These are phyloP conservation scores for Portunus trituberculatus DNA, from an alignment of 1,140 invertebrate species.

Conservation along the genomic window DNA sequence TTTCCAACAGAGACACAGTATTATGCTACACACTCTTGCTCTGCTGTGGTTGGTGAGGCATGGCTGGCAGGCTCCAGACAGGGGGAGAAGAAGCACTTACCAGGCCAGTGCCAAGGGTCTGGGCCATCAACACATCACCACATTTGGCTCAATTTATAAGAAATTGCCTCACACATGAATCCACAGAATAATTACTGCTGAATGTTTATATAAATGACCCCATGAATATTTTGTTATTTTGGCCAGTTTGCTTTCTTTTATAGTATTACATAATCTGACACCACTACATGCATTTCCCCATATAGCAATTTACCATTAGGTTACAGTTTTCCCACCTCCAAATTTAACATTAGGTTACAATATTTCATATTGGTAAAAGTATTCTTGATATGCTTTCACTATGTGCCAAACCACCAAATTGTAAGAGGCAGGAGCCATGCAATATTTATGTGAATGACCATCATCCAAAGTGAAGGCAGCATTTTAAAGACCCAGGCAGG, in stretches of 20 bases:
- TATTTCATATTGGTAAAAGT: not conserved
- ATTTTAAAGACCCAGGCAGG: not conserved
- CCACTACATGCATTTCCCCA: not conserved
- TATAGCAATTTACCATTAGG: not conserved
- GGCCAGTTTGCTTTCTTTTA: not conserved
- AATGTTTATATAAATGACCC: not conserved
- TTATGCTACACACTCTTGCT: slow-evolving; percentile 67
- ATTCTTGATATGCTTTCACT: slow-evolving; percentile 8
- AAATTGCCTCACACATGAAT: not conserved
- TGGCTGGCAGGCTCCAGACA: no score
- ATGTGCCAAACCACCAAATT: not conserved
- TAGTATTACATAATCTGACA: not conserved
- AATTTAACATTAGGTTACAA: not conserved
- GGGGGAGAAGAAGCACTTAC: no score
- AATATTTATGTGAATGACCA: not conserved
- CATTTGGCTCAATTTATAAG: not conserved
- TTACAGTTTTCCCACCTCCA: not conserved
- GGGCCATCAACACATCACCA: not conserved
- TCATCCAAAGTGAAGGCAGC: not conserved
- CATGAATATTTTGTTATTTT: not conserved
- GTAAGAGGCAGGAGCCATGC: not conserved
- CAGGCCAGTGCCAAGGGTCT: not conserved
- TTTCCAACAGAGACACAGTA: slow-evolving; percentile 68
- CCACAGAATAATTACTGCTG: not conserved
- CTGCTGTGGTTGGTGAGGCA: slow-evolving; percentile 43